A percentile compares a stretch with the other conserved stretches of the same genome.
Conservation (phyloP, 2,797 vertebrate genomes). For the Rhinoraja longicauda region DNA sequence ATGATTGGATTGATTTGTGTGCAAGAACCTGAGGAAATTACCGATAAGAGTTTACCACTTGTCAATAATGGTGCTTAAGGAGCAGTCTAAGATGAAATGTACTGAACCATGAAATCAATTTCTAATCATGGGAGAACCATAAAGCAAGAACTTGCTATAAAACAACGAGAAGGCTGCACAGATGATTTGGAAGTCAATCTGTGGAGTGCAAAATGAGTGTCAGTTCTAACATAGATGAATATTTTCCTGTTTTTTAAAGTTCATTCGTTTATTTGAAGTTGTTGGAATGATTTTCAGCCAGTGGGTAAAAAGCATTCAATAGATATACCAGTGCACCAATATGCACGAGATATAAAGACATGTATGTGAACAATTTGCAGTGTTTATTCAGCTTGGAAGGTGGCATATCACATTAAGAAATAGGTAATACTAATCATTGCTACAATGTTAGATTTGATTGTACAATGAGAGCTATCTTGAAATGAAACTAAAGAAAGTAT, state of each 20-base stretch:
- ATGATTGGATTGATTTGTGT: background rate
- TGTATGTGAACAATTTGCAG: background rate
- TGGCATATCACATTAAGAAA: background rate
- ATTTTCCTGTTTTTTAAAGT: background rate
- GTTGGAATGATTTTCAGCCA: background rate
- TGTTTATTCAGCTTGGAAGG: background rate
- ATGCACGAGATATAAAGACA: background rate
- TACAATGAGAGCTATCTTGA: background rate
- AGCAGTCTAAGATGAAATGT: background rate
- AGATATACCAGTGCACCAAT: background rate
- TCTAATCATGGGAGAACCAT: background rate
- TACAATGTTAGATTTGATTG: background rate
- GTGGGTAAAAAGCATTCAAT: background rate
- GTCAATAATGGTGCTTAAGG: background rate
- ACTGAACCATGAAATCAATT: constrained; percentile 22
- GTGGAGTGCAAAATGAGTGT: background rate
- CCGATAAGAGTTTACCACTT: background rate
- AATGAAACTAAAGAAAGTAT: background rate
- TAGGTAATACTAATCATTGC: background rate
- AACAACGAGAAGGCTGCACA: background rate
- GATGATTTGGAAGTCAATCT: background rate
- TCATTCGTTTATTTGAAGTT: background rate
- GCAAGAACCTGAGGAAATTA: background rate
- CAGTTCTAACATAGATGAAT: background rate
- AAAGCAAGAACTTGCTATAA: background rate